phyloP scores from a whole-genome alignment of 1,140 invertebrate species.

The Drosophila littoralis region DNA sequence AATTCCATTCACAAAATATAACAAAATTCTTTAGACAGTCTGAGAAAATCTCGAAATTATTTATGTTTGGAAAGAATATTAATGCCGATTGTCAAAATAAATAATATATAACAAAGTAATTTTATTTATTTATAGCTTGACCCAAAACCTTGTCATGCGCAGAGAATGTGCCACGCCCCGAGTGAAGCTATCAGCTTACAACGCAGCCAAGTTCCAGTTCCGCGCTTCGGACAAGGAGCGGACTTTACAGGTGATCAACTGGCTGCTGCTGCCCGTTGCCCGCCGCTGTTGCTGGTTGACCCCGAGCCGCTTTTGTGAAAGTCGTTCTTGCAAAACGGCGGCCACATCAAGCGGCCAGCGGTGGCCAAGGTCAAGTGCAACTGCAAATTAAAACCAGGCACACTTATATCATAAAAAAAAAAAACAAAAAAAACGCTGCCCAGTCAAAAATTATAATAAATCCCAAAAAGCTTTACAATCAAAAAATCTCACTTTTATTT shows the following conservation, averaged over 20 bases:
- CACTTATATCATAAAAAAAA: conserved; percentile 29
- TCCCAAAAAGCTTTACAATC: conserved; percentile 5
- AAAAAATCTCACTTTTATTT: conserved; percentile 61
- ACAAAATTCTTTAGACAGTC: too few relatives aligned
- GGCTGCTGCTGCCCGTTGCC: background rate
- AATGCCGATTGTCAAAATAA: too few relatives aligned
- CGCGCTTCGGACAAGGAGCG: conserved; percentile 41
- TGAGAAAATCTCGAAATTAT: too few relatives aligned
- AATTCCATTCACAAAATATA: too few relatives aligned
- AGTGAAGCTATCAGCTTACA: background rate
- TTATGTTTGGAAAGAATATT: too few relatives aligned
- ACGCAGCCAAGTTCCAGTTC: conserved; percentile 28
- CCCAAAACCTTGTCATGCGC: conserved; percentile 51
- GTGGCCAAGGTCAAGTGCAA: conserved; percentile 80
- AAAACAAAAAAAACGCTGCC: conserved; percentile 22
- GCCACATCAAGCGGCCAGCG: conserved; percentile 61
- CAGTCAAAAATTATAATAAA: conserved; percentile 11
- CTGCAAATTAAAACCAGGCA: conserved; percentile 69
- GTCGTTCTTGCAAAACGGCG: conserved; percentile 79
- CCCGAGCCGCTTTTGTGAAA: conserved; percentile 72
- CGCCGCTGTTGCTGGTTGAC: conserved; percentile 33
- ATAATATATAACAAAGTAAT: background rate
- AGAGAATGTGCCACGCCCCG: conserved; percentile 63
- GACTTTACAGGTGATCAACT: conserved; percentile 27
- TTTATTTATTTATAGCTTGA: conserved; percentile 4